phyloP scores from a whole-genome alignment of 92 coral and sea anemone species.

The Porites lobata region DNA sequence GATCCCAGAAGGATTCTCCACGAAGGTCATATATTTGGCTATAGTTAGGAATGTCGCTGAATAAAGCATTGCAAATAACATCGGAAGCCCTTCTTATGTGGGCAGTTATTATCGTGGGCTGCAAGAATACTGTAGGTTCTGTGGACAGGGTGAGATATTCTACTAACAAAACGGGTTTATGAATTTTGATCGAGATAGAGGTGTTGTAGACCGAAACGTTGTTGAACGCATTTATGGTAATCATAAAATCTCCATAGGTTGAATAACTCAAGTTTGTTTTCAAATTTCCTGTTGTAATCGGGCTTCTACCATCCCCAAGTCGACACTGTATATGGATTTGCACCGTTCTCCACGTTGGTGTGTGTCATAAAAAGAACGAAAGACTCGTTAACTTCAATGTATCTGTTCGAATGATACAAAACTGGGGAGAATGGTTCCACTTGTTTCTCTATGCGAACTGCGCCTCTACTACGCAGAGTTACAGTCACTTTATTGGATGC shows the following conservation, averaged over 20 bases:
- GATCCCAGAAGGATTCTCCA: slow-evolving; percentile 33
- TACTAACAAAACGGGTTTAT: slow-evolving; percentile 59
- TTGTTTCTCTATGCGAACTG: slow-evolving; percentile 40
- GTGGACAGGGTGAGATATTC: slow-evolving; percentile 17
- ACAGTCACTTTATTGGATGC: slow-evolving; percentile 45
- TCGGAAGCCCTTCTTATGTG: slow-evolving; percentile 44
- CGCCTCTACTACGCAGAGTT: slow-evolving; percentile 5
- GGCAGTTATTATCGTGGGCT: slow-evolving; percentile 24
- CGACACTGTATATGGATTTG: slow-evolving; percentile 38
- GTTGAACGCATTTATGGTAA: slow-evolving; percentile 57
- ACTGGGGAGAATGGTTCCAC: slow-evolving; percentile 52
- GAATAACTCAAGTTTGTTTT: slow-evolving; percentile 16
- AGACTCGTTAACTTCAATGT: slow-evolving; percentile 64
- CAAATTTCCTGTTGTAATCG: not conserved
- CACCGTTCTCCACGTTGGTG: slow-evolving; percentile 39
- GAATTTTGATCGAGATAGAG: slow-evolving; percentile 26
- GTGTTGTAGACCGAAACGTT: slow-evolving; percentile 45
- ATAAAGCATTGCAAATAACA: slow-evolving; percentile 37
- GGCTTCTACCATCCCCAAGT: slow-evolving; percentile 45
- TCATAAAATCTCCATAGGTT: slow-evolving; percentile 34
- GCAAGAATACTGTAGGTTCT: slow-evolving; percentile 29
- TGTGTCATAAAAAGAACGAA: slow-evolving; percentile 41
- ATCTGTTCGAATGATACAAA: slow-evolving; percentile 2
- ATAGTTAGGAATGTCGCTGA: slow-evolving; percentile 20
- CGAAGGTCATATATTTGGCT: slow-evolving; percentile 26